These are phyloP conservation scores for Mylabris sibirica DNA, from an alignment of 2,888 invertebrate species.

Conservation along the genomic window DNA sequence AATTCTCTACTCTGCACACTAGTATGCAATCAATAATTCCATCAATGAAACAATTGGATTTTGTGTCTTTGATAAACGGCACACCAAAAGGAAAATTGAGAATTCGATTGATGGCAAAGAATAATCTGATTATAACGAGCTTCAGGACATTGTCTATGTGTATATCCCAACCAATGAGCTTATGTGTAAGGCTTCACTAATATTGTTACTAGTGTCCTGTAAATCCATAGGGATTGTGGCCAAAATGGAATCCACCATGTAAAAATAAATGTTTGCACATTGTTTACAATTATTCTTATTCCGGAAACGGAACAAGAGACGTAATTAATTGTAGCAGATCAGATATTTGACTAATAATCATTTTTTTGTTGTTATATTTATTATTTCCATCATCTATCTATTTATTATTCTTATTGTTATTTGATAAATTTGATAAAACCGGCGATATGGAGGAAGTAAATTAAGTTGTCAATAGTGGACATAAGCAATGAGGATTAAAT, in stretches of 20 bases:
- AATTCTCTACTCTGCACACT: too few relatives aligned
- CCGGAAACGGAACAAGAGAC: background rate
- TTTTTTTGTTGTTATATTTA: background rate
- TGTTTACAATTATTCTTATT: background rate
- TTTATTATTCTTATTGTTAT: background rate
- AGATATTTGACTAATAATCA: background rate
- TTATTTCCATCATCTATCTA: background rate
- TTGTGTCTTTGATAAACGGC: background rate
- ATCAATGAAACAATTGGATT: too few relatives aligned
- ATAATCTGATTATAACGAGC: background rate
- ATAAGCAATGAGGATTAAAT: background rate
- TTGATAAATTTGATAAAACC: background rate
- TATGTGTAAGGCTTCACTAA: background rate
- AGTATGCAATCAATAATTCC: too few relatives aligned
- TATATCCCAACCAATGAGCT: background rate
- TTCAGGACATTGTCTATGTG: background rate
- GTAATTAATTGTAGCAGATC: background rate
- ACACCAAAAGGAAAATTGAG: background rate
- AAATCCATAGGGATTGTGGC: background rate
- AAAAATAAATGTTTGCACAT: background rate
- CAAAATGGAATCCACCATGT: background rate
- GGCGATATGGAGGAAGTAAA: background rate
- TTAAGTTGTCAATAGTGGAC: background rate
- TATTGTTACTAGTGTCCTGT: conserved; percentile 7
- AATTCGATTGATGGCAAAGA: background rate